Conservation (phyloP, 2,888 invertebrate genomes). For the Rhabditoides inermis region DNA sequence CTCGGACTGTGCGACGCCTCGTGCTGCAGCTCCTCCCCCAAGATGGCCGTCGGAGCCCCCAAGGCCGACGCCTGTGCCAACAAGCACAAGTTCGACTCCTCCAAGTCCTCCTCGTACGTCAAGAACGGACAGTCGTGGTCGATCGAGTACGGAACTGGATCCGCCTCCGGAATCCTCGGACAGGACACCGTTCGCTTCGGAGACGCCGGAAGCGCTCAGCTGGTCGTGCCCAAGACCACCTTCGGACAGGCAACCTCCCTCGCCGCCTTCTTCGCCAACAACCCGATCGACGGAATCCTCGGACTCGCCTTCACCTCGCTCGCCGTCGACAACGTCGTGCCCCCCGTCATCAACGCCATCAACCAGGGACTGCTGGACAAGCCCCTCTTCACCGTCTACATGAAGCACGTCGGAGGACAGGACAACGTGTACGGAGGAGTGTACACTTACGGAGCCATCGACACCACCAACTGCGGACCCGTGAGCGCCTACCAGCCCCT, state of each 20-base stretch:
- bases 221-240: constrained; percentile 54
- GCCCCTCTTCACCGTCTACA: constrained; percentile 38
- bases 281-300: constrained; percentile 31
- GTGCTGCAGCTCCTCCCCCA: too few species aligned
- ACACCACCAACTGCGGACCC: constrained; percentile 31
- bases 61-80: constrained; percentile 28
- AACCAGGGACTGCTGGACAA: constrained; percentile 31
- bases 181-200: constrained; percentile 75
- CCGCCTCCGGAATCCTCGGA: constrained; percentile 81
- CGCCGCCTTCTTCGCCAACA: constrained; percentile 57
- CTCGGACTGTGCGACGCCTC: too few species aligned
- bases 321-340: constrained; percentile 31
- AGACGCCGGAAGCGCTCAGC: neutral
- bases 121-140: constrained; percentile 80
- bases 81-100: constrained; percentile 76
- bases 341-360: constrained; percentile 31
- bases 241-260: constrained; percentile 57
- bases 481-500: constrained; percentile 29
- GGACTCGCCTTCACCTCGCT: constrained; percentile 32
- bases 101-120: constrained; percentile 71
- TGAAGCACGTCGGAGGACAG: constrained; percentile 28
- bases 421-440: constrained; percentile 30
- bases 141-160: constrained; percentile 85
- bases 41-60: too few species aligned
- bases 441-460: constrained; percentile 31